A percentile compares a stretch with the other conserved stretches of the same genome.
These are phyloP conservation scores for Amaurobius ferox DNA, from an alignment of 2,888 invertebrate species.

Conservation along the genomic window DNA sequence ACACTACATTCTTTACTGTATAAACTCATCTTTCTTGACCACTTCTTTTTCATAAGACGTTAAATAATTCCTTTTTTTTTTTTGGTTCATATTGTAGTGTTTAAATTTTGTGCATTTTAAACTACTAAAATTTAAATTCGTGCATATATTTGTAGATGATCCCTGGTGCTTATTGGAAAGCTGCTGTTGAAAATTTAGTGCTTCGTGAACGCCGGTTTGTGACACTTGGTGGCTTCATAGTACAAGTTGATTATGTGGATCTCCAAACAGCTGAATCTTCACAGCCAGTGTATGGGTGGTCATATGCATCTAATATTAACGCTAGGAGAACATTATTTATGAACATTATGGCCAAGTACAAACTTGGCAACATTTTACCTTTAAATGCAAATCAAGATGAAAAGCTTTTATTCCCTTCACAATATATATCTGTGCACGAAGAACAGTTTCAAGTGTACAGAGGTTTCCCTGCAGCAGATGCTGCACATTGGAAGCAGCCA, in stretches of 20 bases:
- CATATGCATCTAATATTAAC: constrained; percentile 22
- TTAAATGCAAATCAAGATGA: constrained; percentile 34
- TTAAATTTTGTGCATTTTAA: too few species aligned
- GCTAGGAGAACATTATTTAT: constrained; percentile 54
- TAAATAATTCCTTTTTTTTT: too few species aligned
- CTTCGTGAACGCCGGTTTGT: constrained; percentile 38
- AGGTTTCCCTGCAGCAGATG: constrained; percentile 42
- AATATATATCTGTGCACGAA: constrained; percentile 46
- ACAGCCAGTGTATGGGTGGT: constrained; percentile 56
- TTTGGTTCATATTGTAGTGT: too few species aligned
- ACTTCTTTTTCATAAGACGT: too few species aligned
- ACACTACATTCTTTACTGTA: too few species aligned
- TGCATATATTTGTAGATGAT: constrained; percentile 41
- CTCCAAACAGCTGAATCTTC: constrained; percentile 40
- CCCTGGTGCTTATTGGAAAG: constrained; percentile 62
- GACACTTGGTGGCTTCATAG: constrained; percentile 61
- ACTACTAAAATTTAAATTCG: too few species aligned
- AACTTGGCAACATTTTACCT: constrained; percentile 35
- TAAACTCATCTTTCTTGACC: too few species aligned
- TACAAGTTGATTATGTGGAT: constrained; percentile 59
- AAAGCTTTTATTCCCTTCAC: constrained; percentile 34
- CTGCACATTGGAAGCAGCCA: constrained; percentile 36
- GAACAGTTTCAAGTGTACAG: constrained; percentile 36
- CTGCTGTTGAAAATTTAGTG: constrained; percentile 34
- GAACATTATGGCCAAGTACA: constrained; percentile 50